phyloP scores from a whole-genome alignment of 2,888 invertebrate species.

The Athrips mouffetella region DNA sequence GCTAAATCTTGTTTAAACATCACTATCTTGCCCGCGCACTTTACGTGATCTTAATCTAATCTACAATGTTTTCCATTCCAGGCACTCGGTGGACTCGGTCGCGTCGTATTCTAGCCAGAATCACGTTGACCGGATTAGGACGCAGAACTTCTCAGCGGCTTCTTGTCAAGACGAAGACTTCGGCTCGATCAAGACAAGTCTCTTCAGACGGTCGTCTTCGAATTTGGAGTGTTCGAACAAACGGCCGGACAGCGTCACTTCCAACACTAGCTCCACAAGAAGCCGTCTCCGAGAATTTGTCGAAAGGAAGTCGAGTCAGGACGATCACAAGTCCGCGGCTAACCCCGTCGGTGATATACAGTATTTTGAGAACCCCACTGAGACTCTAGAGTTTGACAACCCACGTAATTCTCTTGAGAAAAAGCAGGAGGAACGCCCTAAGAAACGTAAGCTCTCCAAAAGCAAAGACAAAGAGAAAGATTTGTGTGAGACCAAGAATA shows the following conservation, averaged over 20 bases:
- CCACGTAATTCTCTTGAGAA: constrained; percentile 63
- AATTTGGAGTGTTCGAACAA: constrained; percentile 66
- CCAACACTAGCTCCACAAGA: constrained; percentile 73
- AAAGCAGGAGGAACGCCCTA: constrained; percentile 67
- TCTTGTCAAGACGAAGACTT: constrained; percentile 77
- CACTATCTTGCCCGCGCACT: constrained; percentile 41
- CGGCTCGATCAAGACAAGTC: constrained; percentile 73
- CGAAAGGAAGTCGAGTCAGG: constrained; percentile 74
- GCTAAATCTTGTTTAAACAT: constrained; percentile 55
- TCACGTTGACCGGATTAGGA: constrained; percentile 78
- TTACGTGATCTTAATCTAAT: constrained; percentile 57
- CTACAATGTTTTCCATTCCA: constrained; percentile 60
- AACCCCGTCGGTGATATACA: constrained; percentile 72
- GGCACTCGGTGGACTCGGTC: constrained; percentile 79
- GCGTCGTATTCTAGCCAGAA: constrained; percentile 79
- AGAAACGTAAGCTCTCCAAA: constrained; percentile 65
- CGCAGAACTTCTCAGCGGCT: constrained; percentile 76
- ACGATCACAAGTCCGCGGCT: constrained; percentile 70
- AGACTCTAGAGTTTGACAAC: constrained; percentile 70
- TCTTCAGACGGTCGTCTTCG: constrained; percentile 70
- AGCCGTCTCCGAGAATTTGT: constrained; percentile 75
- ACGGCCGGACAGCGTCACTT: constrained; percentile 71
- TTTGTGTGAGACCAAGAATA: constrained; percentile 54
- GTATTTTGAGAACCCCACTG: constrained; percentile 73
- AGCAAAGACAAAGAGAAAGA: constrained; percentile 45